Conservation (phyloP, 2,888 invertebrate species). For the Yponomeuta cagnagella region DNA sequence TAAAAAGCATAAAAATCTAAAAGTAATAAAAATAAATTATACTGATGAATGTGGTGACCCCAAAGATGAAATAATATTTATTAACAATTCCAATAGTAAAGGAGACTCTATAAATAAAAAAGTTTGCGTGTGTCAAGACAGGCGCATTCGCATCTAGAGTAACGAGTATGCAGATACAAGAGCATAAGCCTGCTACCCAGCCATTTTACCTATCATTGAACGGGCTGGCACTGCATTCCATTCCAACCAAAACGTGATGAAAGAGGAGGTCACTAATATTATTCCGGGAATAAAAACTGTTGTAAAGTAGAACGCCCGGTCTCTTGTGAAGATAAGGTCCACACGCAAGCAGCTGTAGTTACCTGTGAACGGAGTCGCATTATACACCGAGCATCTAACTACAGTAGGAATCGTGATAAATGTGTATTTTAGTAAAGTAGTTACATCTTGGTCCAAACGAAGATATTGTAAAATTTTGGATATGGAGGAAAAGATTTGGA, state of each 20-base stretch:
- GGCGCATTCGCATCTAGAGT: conserved; percentile 55
- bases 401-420: not conserved
- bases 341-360: conserved; percentile 94
- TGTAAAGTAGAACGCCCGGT: conserved; percentile 93
- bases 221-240: conserved; percentile 93
- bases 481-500: conserved; percentile 3
- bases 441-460: conserved; percentile 31
- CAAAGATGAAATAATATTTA: conserved; percentile 22
- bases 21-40: conserved; percentile 42
- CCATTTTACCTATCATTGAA: conserved; percentile 87
- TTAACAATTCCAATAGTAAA: conserved; percentile 49
- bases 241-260: conserved; percentile 93
- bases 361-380: conserved; percentile 77
- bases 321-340: conserved; percentile 90
- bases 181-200: conserved; percentile 28
- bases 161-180: conserved; percentile 39
- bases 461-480: not conserved
- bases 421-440: not conserved
- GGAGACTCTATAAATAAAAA: conserved; percentile 41
- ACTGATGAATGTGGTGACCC: not conserved
- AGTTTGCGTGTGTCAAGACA: conserved; percentile 61
- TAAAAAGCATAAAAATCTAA: conserved; percentile 57
- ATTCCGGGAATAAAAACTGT: conserved; percentile 94
- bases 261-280: conserved; percentile 90
- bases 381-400: conserved; percentile 35